Evolutionary conservation across 2,888 invertebrate species (phyloP).

Genomic region (Nymphalis polychloros): DNA sequence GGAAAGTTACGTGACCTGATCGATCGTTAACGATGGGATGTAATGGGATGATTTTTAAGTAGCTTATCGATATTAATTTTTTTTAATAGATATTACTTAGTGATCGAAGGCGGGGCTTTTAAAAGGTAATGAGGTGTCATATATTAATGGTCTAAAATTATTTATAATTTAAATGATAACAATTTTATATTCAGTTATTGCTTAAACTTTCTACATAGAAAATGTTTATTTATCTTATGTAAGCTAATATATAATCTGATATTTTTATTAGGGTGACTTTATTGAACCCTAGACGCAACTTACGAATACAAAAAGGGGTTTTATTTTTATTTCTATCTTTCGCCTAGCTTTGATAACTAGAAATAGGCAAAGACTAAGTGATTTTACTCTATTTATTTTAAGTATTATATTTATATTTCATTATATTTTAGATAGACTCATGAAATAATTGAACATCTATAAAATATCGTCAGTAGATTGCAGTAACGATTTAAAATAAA

Average conservation of each 20-base stretch:
- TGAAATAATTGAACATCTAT: conserved; percentile 5
- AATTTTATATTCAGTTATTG: background rate
- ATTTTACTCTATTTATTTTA: background rate
- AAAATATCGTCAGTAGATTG: conserved; percentile 20
- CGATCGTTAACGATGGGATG: conserved; percentile 3
- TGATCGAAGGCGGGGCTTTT: conserved; percentile 27
- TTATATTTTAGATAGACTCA: background rate
- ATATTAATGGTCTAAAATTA: conserved; percentile 1
- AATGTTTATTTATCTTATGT: background rate
- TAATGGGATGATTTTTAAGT: conserved; percentile 7
- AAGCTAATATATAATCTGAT: too few species aligned
- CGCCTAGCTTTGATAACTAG: too few species aligned
- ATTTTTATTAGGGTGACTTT: background rate
- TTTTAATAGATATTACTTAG: conserved; percentile 21
- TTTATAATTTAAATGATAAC: conserved; percentile 5
- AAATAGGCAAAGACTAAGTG: too few species aligned
- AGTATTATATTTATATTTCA: background rate
- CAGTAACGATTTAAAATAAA: conserved; percentile 24
- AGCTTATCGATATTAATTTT: conserved; percentile 17
- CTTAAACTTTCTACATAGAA: background rate
- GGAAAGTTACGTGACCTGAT: conserved; percentile 11
- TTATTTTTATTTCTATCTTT: too few species aligned
- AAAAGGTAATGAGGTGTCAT: conserved; percentile 9
- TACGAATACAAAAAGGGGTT: background rate
- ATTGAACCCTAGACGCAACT: background rate